Evolutionary conservation across 2,797 vertebrate species (phyloP).

Genomic region (Enteromius anoplus): DNA sequence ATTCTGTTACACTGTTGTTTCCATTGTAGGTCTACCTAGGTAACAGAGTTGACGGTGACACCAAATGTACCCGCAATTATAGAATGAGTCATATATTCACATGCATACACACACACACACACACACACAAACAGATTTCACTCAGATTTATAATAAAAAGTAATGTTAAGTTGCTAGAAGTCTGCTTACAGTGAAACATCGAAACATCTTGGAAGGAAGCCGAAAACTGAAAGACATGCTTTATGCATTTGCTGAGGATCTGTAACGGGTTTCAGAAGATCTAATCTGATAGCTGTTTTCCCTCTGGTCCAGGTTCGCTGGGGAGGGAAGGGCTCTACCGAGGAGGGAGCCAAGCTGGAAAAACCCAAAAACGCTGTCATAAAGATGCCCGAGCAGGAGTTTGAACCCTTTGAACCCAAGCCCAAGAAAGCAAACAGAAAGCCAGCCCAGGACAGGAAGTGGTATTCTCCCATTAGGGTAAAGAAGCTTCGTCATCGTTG

Average conservation of each 20-base stretch:
- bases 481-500: slow-evolving; percentile 42
- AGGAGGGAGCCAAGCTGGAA: slow-evolving; percentile 92
- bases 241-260: not conserved
- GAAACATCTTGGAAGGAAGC: not conserved
- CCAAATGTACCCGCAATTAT: no score
- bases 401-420: slow-evolving; percentile 89
- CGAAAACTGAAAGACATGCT: not conserved
- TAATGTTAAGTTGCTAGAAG: not conserved
- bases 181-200: not conserved
- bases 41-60: no score
- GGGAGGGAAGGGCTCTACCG: slow-evolving; percentile 92
- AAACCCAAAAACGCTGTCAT: slow-evolving; percentile 93
- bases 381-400: slow-evolving; percentile 92
- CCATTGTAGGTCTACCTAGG: no score
- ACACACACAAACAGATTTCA: no score
- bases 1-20: no score
- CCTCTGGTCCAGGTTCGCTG: slow-evolving; percentile 83
- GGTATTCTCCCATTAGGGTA: slow-evolving; percentile 91
- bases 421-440: slow-evolving; percentile 78
- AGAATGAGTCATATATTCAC: no score
- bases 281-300: not conserved
- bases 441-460: slow-evolving; percentile 81
- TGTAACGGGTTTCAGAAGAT: not conserved
- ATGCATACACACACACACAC: no score
- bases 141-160: no score